Evolutionary conservation across 2,113 vertebrate species (phyloP), one percentile per base, ranked within the genome.

Genomic region (Chrysemys picta): DNA sequence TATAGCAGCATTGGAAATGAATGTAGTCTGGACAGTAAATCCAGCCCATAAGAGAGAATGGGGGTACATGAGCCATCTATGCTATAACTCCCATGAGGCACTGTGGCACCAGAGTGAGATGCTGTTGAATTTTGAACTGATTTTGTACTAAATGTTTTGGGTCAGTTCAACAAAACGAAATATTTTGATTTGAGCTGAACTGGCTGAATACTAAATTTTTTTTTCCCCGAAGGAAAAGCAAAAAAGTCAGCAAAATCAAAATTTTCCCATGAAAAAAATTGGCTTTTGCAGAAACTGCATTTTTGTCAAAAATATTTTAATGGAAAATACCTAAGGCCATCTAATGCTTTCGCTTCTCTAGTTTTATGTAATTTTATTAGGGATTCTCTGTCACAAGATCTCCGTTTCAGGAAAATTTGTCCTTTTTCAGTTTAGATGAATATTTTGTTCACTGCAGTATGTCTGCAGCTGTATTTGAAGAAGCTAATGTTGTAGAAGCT

Each of bases 391-490:
- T 4, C 72, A 21, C 10, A 80, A 87, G 35, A 49, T 17, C 6
- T 38, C 0, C 22, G 2, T 38, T 56, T 16, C 42, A 76, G 2
- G 52, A 49, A 9, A 3, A 10, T 75, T 45, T 76, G 1, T 8
- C 87, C 93, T 80, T 92, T 3, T 29, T 83, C 78, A 87, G 50
- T 49, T 2, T 25, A 82, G 10, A 16, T n/a, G 2, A 78, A 86
- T 54, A 13, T 12, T 62, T 89, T 52, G 19, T 92, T 79, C 79
- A 84, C 2, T 69, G 10, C 62, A n/a, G 62, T n/a, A 69, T n/a
- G 35, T 69, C 35, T n/a, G n/a, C 6, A n/a, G 17, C 8, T 90
- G 0, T 29, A 19, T 47, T 80, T 93, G 42, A 87, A 91, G 59
- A 22, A 35, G 2, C 21, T 86, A 2, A n/a, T 17, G 42, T 83